Conservation (phyloP, 1,140 invertebrate genomes). For the Drosophila oshimai region DNA sequence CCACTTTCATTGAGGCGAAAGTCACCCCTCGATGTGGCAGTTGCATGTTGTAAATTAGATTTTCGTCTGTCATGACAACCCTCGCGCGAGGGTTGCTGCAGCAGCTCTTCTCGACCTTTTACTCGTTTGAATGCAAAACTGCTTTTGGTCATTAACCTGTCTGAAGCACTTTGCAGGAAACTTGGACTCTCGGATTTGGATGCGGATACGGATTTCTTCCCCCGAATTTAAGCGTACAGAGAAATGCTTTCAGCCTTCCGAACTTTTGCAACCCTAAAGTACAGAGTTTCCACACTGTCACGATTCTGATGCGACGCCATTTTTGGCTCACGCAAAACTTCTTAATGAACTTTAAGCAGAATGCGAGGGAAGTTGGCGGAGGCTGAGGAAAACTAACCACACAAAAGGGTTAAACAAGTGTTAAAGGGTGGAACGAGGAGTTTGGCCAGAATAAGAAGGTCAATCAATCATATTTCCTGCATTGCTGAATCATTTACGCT, state of each 20-base stretch:
- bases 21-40: conserved; percentile 46
- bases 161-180: conserved; percentile 69
- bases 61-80: conserved; percentile 76
- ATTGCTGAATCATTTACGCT: conserved; percentile 55
- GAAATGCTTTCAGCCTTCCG: conserved; percentile 63
- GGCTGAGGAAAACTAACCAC: not conserved
- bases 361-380: not conserved
- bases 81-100: conserved; percentile 46
- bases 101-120: not conserved
- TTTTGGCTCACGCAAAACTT: conserved; percentile 50
- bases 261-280: conserved; percentile 56
- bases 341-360: conserved; percentile 71
- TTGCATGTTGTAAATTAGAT: conserved; percentile 79
- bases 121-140: conserved; percentile 76
- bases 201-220: conserved; percentile 2
- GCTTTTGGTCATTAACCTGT: conserved; percentile 78
- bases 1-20: not conserved
- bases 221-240: conserved; percentile 32
- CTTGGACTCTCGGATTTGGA: not conserved
- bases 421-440: conserved; percentile 25
- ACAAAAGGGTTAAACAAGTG: conserved; percentile 79
- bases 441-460: not conserved
- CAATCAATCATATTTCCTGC: conserved; percentile 71
- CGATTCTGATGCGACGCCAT: conserved; percentile 50
- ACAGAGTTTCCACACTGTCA: conserved; percentile 67